Evolutionary conservation across 1,140 invertebrate genomes (phyloP).

Genomic region (Leptestheria dahalacensis): DNA sequence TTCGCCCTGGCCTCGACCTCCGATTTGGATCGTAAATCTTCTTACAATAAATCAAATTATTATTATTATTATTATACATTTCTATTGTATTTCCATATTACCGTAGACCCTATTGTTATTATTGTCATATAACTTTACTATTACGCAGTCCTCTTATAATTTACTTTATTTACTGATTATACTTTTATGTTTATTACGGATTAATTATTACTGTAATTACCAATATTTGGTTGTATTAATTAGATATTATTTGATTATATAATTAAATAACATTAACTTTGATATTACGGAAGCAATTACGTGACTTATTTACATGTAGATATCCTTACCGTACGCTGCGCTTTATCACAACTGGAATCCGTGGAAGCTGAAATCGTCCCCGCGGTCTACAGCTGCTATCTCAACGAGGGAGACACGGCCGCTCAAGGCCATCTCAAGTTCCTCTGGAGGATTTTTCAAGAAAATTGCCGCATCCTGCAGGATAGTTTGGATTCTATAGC

Average conservation of each 20-base stretch:
- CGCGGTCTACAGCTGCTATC: neutral
- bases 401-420: neutral
- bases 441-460: neutral
- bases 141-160: too few species aligned
- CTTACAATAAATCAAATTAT: neutral
- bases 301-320: too few species aligned
- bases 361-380: slow-evolving; percentile 6
- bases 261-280: too few species aligned
- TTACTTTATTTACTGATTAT: too few species aligned
- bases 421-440: neutral
- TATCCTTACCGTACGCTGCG: neutral
- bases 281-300: too few species aligned
- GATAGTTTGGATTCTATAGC: slow-evolving; percentile 1
- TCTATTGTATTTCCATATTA: too few species aligned
- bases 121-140: too few species aligned
- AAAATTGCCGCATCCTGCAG: neutral
- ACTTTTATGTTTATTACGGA: too few species aligned
- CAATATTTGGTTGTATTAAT: too few species aligned
- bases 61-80: neutral
- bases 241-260: too few species aligned
- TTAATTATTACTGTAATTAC: too few species aligned
- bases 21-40: neutral
- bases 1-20: slow-evolving; percentile 1
- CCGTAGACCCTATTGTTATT: too few species aligned
- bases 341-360: neutral